Conservation (phyloP, 2,113 vertebrate species). For the Microtus ochrogaster region DNA sequence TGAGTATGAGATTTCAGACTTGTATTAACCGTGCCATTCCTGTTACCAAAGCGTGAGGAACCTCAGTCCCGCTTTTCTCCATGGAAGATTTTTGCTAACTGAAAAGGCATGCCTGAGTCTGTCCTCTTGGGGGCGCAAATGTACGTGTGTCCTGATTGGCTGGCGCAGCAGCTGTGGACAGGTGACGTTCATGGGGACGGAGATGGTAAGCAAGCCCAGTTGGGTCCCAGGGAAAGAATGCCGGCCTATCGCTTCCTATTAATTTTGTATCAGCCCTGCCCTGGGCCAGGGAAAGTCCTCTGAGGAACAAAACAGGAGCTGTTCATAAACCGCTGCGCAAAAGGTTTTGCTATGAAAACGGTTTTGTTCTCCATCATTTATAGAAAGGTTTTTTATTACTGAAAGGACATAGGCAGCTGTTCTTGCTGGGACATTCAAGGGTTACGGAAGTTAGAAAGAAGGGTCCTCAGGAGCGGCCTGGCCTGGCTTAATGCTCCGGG, state of each 20-base stretch:
- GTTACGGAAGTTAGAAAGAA: not conserved
- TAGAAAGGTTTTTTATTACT: not conserved
- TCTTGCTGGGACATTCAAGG: not conserved
- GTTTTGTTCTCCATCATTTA: not conserved
- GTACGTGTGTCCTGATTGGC: not conserved
- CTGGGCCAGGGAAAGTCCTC: not conserved
- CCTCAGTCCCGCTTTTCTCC: not conserved
- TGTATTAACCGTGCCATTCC: not conserved
- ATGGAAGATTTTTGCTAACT: slow-evolving; percentile 9
- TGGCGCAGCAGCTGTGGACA: not conserved
- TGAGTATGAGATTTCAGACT: not conserved
- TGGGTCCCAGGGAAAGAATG: not conserved
- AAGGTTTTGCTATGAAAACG: slow-evolving; percentile 14
- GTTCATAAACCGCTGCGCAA: not conserved
- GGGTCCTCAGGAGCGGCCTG: too few relatives aligned
- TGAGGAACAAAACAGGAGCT: not conserved
- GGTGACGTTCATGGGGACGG: not conserved
- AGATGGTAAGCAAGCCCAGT: not conserved
- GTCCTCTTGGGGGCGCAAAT: not conserved
- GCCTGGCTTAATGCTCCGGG: not conserved
- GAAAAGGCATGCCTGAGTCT: not conserved
- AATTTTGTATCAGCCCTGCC: not conserved
- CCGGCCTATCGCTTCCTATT: not conserved
- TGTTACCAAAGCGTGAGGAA: not conserved
- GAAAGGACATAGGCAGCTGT: not conserved